Evolutionary conservation across 2,113 vertebrate species (phyloP).

Genomic region (Herpetotheres cachinnans): DNA sequence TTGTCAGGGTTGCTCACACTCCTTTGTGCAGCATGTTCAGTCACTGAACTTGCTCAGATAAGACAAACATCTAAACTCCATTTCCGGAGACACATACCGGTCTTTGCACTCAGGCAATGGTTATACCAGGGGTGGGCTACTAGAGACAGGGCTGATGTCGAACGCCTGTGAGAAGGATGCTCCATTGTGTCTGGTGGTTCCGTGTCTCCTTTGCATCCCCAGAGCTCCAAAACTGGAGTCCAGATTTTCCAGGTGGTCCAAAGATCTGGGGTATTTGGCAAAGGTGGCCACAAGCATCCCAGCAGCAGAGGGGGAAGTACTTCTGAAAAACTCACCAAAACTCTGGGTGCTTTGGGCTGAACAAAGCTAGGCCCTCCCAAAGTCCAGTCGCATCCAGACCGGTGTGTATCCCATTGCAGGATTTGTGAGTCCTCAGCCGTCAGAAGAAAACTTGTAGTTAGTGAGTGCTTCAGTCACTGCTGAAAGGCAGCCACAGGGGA

Average conservation of each 20-base stretch:
- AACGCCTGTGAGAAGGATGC: not conserved
- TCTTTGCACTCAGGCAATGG: conserved; percentile 18
- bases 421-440: not conserved
- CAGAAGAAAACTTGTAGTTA: not conserved
- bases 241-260: not conserved
- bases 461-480: not conserved
- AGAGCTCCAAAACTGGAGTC: not conserved
- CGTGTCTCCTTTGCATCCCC: not conserved
- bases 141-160: not conserved
- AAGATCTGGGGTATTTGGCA: not conserved
- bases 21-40: conserved; percentile 40
- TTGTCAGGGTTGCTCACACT: conserved; percentile 57
- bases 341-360: not conserved
- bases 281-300: not conserved
- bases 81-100: conserved; percentile 55
- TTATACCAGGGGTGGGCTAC: not conserved
- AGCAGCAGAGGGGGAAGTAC: not conserved
- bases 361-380: not conserved
- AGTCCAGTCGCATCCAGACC: not conserved
- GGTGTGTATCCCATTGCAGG: accelerated
- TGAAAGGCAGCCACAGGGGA: not conserved
- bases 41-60: conserved; percentile 66
- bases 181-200: not conserved
- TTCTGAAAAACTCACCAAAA: not conserved
- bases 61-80: conserved; percentile 71